Conservation (phyloP, 92 coral and sea anemone genomes). For the Siderastrea radians region DNA sequence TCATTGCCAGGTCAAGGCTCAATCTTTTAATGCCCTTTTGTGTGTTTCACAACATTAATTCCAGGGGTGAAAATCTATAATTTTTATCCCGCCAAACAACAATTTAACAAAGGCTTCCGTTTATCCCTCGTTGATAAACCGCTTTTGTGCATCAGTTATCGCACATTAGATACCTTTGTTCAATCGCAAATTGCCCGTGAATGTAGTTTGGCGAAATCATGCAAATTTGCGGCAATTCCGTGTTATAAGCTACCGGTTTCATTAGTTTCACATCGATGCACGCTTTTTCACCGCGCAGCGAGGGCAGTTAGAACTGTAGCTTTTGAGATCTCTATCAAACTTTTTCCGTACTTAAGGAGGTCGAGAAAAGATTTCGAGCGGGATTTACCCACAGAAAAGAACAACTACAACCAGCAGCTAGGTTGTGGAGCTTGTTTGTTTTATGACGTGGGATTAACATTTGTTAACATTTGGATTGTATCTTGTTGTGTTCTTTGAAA, state of each 20-base stretch:
- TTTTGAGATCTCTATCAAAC: not conserved
- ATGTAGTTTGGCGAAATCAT: constrained; percentile 26
- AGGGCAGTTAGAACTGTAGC: not conserved
- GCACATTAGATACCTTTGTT: constrained; percentile 37
- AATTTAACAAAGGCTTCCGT: constrained; percentile 15
- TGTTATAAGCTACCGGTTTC: constrained; percentile 1
- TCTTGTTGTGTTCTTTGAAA: constrained; percentile 24
- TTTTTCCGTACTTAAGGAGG: not conserved
- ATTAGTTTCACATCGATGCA: constrained; percentile 55
- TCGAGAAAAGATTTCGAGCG: not conserved
- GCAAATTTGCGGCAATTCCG: constrained; percentile 29
- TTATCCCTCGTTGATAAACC: not conserved
- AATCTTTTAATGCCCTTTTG: constrained; percentile 10
- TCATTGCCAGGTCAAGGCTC: not conserved
- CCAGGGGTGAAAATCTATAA: constrained; percentile 23
- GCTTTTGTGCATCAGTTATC: constrained; percentile 20
- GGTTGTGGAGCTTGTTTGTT: not conserved
- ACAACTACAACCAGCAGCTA: not conserved
- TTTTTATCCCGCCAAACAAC: not conserved
- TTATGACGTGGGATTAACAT: constrained; percentile 21
- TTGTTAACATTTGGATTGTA: constrained; percentile 5
- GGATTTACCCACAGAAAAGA: not conserved
- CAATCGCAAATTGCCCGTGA: constrained; percentile 16
- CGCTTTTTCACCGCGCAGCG: constrained; percentile 4
- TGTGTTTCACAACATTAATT: constrained; percentile 1